These are phyloP conservation scores for Bursaphelenchus okinawaensis DNA, from an alignment of 2,888 invertebrate genomes.

Conservation along the genomic window DNA sequence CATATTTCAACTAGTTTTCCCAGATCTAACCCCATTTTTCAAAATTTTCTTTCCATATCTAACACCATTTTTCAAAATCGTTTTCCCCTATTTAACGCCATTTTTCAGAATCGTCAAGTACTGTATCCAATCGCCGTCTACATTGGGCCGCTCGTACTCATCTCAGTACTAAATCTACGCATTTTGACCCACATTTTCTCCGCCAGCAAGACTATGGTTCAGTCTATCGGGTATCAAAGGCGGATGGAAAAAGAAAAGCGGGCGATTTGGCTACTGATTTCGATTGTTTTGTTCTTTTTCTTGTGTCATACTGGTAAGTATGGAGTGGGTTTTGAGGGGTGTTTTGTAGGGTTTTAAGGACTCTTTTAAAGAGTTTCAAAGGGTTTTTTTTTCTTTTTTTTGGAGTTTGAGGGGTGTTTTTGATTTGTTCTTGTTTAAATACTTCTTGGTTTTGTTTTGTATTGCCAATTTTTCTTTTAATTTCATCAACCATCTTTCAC, in stretches of 20 bases:
- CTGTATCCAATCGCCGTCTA: slow-evolving; percentile 51
- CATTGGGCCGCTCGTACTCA: slow-evolving; percentile 45
- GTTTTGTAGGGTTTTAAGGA: too few species aligned
- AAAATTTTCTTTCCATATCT: too few species aligned
- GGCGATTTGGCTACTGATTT: slow-evolving; percentile 50
- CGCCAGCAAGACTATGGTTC: slow-evolving; percentile 8
- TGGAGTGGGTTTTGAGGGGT: too few species aligned
- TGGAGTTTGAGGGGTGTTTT: background rate
- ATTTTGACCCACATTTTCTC: slow-evolving; percentile 36
- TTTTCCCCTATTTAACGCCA: background rate
- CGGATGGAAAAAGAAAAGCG: slow-evolving; percentile 40
- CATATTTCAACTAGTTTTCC: too few species aligned
- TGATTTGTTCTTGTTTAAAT: too few species aligned
- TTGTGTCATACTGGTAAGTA: slow-evolving; percentile 51
- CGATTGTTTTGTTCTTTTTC: slow-evolving; percentile 54
- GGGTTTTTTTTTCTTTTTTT: too few species aligned
- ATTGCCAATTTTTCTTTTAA: too few species aligned
- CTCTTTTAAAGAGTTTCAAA: too few species aligned
- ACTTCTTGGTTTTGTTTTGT: too few species aligned
- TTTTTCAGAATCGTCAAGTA: slow-evolving; percentile 45
- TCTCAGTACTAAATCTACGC: slow-evolving; percentile 50
- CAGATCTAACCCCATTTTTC: too few species aligned
- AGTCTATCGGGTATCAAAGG: slow-evolving; percentile 29
- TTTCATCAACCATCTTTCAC: too few species aligned
- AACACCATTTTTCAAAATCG: slow-evolving; percentile 45